Evolutionary conservation across 2,113 vertebrate species (phyloP).

Genomic region (Phaethornis superciliosus): DNA sequence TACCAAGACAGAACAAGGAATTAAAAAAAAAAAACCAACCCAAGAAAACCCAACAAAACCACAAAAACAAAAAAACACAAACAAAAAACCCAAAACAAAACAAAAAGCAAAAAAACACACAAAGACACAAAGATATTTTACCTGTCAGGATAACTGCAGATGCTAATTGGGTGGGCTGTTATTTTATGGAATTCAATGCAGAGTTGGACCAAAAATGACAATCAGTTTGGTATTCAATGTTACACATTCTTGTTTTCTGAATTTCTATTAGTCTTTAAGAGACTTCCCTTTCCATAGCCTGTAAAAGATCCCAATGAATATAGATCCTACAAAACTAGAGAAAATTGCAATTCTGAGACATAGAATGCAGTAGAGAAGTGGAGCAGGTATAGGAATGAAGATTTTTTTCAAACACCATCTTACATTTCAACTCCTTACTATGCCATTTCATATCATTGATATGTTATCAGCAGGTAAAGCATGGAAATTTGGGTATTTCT

Average conservation of each 20-base stretch:
- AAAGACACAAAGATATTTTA: no score
- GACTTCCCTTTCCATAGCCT: neutral
- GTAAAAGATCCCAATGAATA: neutral
- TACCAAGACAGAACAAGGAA: neutral
- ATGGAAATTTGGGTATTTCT: neutral
- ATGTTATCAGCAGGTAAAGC: neutral
- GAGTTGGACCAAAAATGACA: neutral
- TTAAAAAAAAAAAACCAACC: neutral
- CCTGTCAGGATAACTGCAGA: neutral
- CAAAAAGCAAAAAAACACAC: no score
- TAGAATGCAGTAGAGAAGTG: neutral
- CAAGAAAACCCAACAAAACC: no score
- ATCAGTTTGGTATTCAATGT: neutral
- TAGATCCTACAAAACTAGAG: neutral
- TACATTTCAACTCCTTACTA: neutral
- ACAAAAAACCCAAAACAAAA: no score
- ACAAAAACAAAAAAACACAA: no score
- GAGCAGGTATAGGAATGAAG: neutral
- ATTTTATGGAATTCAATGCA: neutral
- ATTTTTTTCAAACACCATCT: neutral
- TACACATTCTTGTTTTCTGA: neutral
- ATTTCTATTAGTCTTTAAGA: neutral
- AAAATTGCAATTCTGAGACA: neutral
- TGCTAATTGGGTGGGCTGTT: neutral
- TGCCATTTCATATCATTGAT: neutral